phyloP scores from a whole-genome alignment of 2,113 vertebrate genomes.

The Hylia prasina region DNA sequence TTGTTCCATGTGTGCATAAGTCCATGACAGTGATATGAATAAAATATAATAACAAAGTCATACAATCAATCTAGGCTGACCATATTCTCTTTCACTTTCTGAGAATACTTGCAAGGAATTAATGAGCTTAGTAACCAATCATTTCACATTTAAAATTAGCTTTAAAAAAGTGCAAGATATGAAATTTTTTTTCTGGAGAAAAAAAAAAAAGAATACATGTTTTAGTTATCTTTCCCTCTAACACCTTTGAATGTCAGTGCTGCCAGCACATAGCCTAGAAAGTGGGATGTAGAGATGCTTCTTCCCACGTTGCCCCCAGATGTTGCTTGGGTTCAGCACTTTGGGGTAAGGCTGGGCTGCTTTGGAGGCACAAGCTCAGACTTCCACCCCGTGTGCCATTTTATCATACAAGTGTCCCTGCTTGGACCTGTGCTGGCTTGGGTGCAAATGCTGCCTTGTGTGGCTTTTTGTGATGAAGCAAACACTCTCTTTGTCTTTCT shows the following conservation, averaged over 20 bases:
- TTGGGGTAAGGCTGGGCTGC: neutral
- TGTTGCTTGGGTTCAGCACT: neutral
- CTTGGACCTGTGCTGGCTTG: neutral
- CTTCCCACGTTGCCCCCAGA: neutral
- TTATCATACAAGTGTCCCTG: neutral
- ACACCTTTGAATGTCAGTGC: neutral
- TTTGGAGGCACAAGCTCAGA: neutral
- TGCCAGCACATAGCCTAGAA: neutral
- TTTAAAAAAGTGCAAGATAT: neutral
- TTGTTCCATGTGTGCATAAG: neutral
- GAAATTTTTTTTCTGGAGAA: neutral
- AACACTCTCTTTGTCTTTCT: neutral
- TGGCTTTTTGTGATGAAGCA: neutral
- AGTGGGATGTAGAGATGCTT: neutral
- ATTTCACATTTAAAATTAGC: neutral
- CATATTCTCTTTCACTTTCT: neutral
- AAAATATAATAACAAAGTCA: neutral
- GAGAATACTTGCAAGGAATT: neutral
- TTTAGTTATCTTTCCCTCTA: neutral
- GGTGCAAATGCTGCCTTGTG: rapidly evolving
- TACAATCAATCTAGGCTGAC: neutral
- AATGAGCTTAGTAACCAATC: neutral
- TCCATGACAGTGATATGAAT: neutral
- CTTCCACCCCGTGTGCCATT: neutral
- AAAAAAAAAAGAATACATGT: too few relatives aligned